Percentiles rank a stretch among this genome's conserved stretches.
phyloP scores from a whole-genome alignment of 2,797 vertebrate genomes.

The Garrulus glandarius region DNA sequence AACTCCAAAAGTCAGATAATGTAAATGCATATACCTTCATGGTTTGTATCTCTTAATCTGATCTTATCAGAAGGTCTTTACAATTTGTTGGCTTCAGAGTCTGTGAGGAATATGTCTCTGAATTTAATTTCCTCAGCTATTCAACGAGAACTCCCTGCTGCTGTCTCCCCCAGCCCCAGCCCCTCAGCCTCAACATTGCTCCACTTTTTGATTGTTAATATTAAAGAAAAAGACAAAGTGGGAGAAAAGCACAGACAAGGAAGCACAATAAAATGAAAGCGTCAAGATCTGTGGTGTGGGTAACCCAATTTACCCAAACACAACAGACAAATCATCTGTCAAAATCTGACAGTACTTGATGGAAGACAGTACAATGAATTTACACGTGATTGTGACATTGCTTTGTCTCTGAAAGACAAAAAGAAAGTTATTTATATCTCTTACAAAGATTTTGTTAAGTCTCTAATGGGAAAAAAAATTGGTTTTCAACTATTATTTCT shows the following conservation, averaged over 20 bases:
- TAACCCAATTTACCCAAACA: constrained; percentile 11
- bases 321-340: constrained; percentile 23
- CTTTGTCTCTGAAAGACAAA: not conserved
- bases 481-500: not conserved
- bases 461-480: not conserved
- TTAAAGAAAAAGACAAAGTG: not conserved
- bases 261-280: not conserved
- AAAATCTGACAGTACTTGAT: not conserved
- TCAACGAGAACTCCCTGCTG: not conserved
- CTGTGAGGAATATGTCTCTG: not conserved
- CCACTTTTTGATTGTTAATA: not conserved
- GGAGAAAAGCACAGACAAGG: not conserved
- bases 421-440: not conserved
- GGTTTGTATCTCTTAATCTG: not conserved
- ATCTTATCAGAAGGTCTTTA: not conserved
- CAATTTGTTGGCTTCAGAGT: not conserved
- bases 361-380: not conserved
- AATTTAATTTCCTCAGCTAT: not conserved
- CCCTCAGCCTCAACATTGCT: not conserved
- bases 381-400: not conserved
- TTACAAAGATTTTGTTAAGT: not conserved
- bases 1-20: not conserved
- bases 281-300: not conserved
- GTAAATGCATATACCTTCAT: not conserved
- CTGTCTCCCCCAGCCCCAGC: not conserved